Percentiles rank a stretch among this genome's conserved stretches.
These are phyloP conservation scores for Drosophila oshimai DNA, from an alignment of 1,140 invertebrate genomes.

Conservation along the genomic window DNA sequence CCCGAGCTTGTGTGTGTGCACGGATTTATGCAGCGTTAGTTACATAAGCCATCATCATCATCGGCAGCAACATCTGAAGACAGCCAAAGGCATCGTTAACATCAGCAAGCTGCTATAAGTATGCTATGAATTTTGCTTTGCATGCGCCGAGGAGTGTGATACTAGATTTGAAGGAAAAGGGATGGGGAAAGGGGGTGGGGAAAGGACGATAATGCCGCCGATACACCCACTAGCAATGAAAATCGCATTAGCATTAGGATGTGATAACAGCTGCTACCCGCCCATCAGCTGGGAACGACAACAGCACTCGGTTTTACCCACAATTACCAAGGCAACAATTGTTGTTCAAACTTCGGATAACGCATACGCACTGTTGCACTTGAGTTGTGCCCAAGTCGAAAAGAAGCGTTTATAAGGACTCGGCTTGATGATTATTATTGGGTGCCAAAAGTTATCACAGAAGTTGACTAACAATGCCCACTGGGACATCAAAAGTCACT, in stretches of 20 bases:
- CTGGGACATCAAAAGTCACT: slow-evolving; percentile 1
- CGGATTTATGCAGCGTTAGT: slow-evolving; percentile 79
- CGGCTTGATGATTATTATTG: slow-evolving; percentile 24
- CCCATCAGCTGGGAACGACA: slow-evolving; percentile 8
- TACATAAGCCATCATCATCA: slow-evolving; percentile 77
- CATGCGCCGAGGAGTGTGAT: neutral
- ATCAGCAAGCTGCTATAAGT: slow-evolving; percentile 30
- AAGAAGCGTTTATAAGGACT: neutral
- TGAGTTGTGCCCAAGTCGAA: neutral
- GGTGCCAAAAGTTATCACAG: slow-evolving; percentile 19
- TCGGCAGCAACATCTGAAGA: slow-evolving; percentile 22
- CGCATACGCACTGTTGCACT: slow-evolving; percentile 47
- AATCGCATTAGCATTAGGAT: slow-evolving; percentile 62
- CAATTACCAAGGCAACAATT: slow-evolving; percentile 54
- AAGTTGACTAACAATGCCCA: neutral
- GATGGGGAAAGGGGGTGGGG: neutral
- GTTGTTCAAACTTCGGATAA: slow-evolving; percentile 45
- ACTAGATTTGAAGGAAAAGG: neutral
- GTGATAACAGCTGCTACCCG: slow-evolving; percentile 46
- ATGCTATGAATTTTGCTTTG: slow-evolving; percentile 19
- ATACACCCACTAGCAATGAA: slow-evolving; percentile 50
- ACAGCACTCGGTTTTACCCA: slow-evolving; percentile 12
- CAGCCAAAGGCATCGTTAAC: slow-evolving; percentile 43
- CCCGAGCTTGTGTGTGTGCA: slow-evolving; percentile 36
- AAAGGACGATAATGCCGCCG: slow-evolving; percentile 11